Percentiles rank a stretch among this genome's conserved stretches.
Conservation (phyloP, 2,113 vertebrate genomes). For the Spermophilus dauricus region DNA sequence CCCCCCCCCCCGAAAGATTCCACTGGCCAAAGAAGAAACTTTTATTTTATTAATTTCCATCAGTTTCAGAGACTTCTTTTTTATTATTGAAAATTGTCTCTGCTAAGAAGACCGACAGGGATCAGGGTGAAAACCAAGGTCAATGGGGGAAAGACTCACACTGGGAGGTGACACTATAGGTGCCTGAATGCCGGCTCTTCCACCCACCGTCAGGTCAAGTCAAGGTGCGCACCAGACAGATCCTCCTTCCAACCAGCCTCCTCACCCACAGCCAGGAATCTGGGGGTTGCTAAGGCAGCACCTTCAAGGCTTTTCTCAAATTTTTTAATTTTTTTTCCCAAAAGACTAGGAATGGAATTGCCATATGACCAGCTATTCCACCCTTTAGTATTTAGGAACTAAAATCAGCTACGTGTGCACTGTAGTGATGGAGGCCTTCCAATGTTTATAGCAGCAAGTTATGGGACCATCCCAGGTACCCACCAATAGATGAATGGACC, state of each 20-base stretch:
- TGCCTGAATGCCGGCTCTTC: fast-evolving
- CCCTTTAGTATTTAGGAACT: too few relatives aligned
- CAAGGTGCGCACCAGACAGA: not conserved
- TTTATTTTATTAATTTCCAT: not conserved
- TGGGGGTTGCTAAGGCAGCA: not conserved
- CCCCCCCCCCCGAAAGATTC: not conserved
- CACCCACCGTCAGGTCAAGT: too few relatives aligned
- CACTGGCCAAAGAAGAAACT: not conserved
- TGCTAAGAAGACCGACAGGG: not conserved
- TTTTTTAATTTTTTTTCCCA: not conserved
- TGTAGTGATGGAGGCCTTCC: too few relatives aligned
- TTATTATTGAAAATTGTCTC: not conserved
- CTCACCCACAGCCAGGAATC: not conserved
- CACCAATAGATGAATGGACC: too few relatives aligned
- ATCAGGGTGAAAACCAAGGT: not conserved
- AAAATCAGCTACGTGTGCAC: too few relatives aligned
- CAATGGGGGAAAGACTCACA: not conserved
- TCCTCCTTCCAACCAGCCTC: not conserved
- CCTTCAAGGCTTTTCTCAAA: not conserved
- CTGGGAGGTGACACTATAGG: not conserved
- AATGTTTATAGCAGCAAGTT: too few relatives aligned
- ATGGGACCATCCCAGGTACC: too few relatives aligned
- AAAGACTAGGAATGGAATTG: too few relatives aligned
- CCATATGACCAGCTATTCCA: too few relatives aligned
- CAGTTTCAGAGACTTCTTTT: not conserved